phyloP scores from a whole-genome alignment of 1,140 invertebrate species.

The Scaptomyza hsui region DNA sequence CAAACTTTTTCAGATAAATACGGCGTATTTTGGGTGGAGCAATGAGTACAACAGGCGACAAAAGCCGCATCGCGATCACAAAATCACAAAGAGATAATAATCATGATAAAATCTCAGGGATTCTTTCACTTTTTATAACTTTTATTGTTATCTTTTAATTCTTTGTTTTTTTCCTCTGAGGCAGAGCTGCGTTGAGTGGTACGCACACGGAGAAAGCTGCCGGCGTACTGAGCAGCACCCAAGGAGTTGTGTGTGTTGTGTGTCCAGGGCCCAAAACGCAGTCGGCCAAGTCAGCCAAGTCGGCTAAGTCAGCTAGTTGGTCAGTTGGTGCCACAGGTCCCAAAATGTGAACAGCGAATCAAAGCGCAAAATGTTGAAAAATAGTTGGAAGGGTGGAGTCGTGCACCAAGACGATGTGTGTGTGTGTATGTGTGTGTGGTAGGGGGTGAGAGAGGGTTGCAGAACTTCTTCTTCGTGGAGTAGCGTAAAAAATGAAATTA shows the following conservation, averaged over 20 bases:
- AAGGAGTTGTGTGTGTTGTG: slow-evolving; percentile 57
- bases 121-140: slow-evolving; percentile 47
- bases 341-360: slow-evolving; percentile 52
- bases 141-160: slow-evolving; percentile 17
- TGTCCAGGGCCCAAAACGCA: slow-evolving; percentile 17
- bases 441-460: neutral
- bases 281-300: slow-evolving; percentile 11
- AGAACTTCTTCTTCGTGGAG: slow-evolving; percentile 44
- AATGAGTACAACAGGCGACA: slow-evolving; percentile 40
- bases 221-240: slow-evolving; percentile 69
- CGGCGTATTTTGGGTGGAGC: slow-evolving; percentile 17
- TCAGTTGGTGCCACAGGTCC: slow-evolving; percentile 29
- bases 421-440: neutral
- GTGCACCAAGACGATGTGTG: neutral
- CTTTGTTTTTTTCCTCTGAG: neutral
- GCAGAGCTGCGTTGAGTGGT: slow-evolving; percentile 44
- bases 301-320: slow-evolving; percentile 21
- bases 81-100: slow-evolving; percentile 19
- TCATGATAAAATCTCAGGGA: slow-evolving; percentile 4
- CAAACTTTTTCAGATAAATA: slow-evolving; percentile 36
- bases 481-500: slow-evolving; percentile 82
- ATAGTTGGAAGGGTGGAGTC: slow-evolving; percentile 53
- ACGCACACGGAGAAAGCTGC: slow-evolving; percentile 80
- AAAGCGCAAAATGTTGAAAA: slow-evolving; percentile 58
- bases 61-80: slow-evolving; percentile 17